Evolutionary conservation across 2,888 invertebrate species (phyloP).

Genomic region (Gnatocerus cornutus): DNA sequence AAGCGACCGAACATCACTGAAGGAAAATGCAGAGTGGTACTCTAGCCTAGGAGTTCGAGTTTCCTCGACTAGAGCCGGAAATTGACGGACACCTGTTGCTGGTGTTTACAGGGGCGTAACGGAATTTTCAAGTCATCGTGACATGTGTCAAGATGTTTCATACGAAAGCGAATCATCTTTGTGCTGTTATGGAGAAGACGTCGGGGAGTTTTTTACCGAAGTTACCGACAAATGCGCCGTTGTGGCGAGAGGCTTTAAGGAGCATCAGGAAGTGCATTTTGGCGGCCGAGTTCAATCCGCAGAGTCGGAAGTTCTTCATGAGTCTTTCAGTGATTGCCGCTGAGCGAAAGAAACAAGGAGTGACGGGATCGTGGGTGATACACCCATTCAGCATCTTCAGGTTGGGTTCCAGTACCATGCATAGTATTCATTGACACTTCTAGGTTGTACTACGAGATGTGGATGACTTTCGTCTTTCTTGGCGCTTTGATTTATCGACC

Average conservation of each 20-base stretch:
- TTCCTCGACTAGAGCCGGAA: slow-evolving; percentile 55
- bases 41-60: slow-evolving; percentile 53
- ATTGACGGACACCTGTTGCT: slow-evolving; percentile 59
- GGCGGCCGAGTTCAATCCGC: slow-evolving; percentile 6
- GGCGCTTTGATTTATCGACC: slow-evolving; percentile 11
- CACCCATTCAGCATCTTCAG: slow-evolving; percentile 55
- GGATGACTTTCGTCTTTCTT: slow-evolving; percentile 47
- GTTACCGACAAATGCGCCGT: too few species aligned
- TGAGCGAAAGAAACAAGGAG: slow-evolving; percentile 51
- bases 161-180: too few species aligned
- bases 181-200: neutral
- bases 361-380: slow-evolving; percentile 37
- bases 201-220: too few species aligned
- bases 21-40: slow-evolving; percentile 53
- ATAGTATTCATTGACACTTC: slow-evolving; percentile 42
- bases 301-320: slow-evolving; percentile 41
- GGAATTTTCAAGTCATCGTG: slow-evolving; percentile 3
- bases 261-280: neutral
- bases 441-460: slow-evolving; percentile 46
- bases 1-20: slow-evolving; percentile 49
- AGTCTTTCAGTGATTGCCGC: slow-evolving; percentile 48
- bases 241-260: too few species aligned
- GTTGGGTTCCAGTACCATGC: neutral
- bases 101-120: slow-evolving; percentile 43
- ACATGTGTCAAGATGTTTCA: too few species aligned